Conservation (phyloP, 2,888 invertebrate genomes). For the Sphaerophoria taeniata region DNA sequence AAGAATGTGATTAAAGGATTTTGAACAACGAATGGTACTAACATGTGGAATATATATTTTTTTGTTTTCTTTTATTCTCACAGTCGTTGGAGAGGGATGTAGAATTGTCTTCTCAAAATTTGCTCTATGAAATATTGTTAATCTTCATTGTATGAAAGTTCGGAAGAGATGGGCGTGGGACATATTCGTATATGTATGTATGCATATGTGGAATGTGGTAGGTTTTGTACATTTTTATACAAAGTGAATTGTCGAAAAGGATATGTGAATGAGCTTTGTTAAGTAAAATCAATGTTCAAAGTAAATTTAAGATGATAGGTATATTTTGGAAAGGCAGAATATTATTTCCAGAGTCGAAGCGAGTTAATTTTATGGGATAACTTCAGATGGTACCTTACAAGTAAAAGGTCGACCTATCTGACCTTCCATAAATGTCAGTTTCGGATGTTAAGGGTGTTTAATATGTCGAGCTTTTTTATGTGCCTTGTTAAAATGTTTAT, state of each 20-base stretch:
- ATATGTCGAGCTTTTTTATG: conserved; percentile 23
- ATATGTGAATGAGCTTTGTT: conserved; percentile 36
- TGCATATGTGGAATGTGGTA: too few species aligned
- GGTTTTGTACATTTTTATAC: conserved; percentile 24
- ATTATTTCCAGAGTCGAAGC: conserved; percentile 24
- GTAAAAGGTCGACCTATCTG: conserved; percentile 44
- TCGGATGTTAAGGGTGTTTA: conserved; percentile 34
- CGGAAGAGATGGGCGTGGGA: conserved; percentile 32
- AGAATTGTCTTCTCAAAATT: conserved; percentile 46
- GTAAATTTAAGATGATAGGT: conserved; percentile 10
- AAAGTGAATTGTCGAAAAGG: conserved; percentile 67
- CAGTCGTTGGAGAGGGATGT: not conserved
- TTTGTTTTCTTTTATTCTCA: conserved; percentile 10
- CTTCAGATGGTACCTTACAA: conserved; percentile 24
- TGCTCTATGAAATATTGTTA: conserved; percentile 62
- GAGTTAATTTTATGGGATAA: conserved; percentile 45
- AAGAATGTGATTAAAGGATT: conserved; percentile 74
- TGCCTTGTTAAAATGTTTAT: conserved; percentile 14
- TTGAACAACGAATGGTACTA: conserved; percentile 68
- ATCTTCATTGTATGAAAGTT: conserved; percentile 51
- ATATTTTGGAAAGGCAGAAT: conserved; percentile 1
- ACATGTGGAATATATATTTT: conserved; percentile 48
- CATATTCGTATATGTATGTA: not conserved
- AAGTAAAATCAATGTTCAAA: conserved; percentile 36
- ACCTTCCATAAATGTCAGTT: conserved; percentile 57